Evolutionary conservation across 2,888 invertebrate genomes (phyloP), one percentile per base, ranked within the genome.

Genomic region (Xestia ashworthii): DNA sequence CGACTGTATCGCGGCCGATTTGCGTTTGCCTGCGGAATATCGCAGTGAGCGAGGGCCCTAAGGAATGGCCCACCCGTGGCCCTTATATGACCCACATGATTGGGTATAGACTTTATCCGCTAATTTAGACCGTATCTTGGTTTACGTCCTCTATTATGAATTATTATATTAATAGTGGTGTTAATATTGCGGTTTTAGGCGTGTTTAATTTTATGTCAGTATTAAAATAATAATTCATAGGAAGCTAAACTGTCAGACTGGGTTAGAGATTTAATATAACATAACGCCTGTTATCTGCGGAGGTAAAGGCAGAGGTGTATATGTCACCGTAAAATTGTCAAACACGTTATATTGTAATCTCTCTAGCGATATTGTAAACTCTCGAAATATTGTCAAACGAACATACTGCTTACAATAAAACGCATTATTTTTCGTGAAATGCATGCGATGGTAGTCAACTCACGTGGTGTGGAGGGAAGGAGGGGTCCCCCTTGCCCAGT

Each of bases 91-190:
- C 78, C 84, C 82, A 53, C 86, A 76, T 90, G 84, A 93, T 93
- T 92, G 92, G 92, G 78, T 89, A 93, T 93, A 90, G 92, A 92
- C 83, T 89, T 91, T 80, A 93, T 89, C 92, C 81, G 67, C 77
- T 85, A 87, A 88, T 88, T 93, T 91, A 91, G 91, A 86, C 82
- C 87, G 76, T 83, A 88, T 89, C 87, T 84, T 76, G 50, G 69
- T 91, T 93, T 91, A 93, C 77, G 84, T 84, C 82, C 84, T 80
- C 72, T 44, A 87, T 90, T 90, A 91, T 89, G 83, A 88, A 90
- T 89, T 86, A 89, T 88, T 83, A 86, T 82, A 85, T 76, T 83
- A 82, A 82, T 81, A 80, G 80, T 38, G n/a, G 32, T 67, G 70
- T 75, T 78, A 81, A 79, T 71, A 62, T 70, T 53, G 53, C 50